A percentile compares a stretch with the other conserved stretches of the same genome.
Evolutionary conservation across 2,888 invertebrate species (phyloP).

Genomic region (Oscheius myriophilus): DNA sequence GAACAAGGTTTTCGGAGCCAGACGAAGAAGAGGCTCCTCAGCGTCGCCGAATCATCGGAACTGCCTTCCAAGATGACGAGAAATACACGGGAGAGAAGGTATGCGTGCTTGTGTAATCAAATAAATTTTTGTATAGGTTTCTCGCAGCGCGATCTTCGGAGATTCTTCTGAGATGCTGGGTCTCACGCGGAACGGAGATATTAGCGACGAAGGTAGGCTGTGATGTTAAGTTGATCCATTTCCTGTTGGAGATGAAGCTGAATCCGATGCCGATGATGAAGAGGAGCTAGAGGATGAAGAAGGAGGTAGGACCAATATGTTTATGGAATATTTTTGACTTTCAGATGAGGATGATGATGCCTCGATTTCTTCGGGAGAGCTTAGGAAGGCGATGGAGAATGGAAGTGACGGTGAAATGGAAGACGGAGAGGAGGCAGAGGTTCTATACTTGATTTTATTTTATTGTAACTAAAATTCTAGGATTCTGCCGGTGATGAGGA

Average conservation of each 20-base stretch:
- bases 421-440: conserved; percentile 3
- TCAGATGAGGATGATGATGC: conserved; percentile 3
- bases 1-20: conserved; percentile 9
- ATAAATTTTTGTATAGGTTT: conserved; percentile 28
- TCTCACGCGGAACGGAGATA: conserved; percentile 22
- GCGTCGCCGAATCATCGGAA: conserved; percentile 16
- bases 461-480: background rate
- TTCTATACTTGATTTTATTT: background rate
- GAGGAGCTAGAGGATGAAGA: conserved; percentile 7
- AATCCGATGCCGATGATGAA: conserved; percentile 8
- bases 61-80: conserved; percentile 9
- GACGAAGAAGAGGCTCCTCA: background rate
- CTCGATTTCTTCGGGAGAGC: conserved; percentile 18
- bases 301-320: background rate
- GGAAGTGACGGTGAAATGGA: background rate
- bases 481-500: conserved; percentile 18
- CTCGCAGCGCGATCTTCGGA: conserved; percentile 43
- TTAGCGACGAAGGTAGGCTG: background rate
- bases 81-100: conserved; percentile 24
- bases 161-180: conserved; percentile 37
- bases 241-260: background rate
- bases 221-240: background rate
- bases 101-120: background rate
- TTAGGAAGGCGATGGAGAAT: conserved; percentile 4
- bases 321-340: too few relatives aligned